Conservation (phyloP, 2,888 invertebrate genomes). For the Drosophila barbarae region DNA sequence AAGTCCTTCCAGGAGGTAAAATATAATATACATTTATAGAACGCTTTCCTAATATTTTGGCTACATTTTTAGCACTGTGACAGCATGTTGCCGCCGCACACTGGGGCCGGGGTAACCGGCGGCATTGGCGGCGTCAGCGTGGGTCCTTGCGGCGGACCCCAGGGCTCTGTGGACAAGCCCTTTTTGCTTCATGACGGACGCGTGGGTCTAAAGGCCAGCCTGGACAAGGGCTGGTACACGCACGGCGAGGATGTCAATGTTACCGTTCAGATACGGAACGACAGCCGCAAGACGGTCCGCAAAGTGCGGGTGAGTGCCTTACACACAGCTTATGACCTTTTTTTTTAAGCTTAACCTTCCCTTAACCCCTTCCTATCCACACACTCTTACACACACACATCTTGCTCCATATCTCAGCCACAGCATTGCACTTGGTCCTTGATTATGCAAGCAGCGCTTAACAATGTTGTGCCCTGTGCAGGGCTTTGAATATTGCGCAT, state of each 20-base stretch:
- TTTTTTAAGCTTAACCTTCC: too few relatives aligned
- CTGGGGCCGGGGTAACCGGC: constrained; percentile 55
- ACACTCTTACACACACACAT: too few relatives aligned
- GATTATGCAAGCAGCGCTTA: constrained; percentile 6
- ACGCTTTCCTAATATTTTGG: background rate
- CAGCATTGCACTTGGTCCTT: background rate
- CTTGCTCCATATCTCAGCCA: background rate
- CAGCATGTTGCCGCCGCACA: constrained; percentile 58
- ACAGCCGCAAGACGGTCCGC: constrained; percentile 90
- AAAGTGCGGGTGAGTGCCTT: constrained; percentile 86
- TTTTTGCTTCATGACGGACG: constrained; percentile 91
- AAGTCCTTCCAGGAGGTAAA: constrained; percentile 79
- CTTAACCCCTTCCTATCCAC: background rate
- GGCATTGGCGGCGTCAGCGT: constrained; percentile 67
- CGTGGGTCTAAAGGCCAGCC: constrained; percentile 87
- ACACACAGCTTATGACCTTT: background rate
- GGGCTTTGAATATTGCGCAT: constrained; percentile 17
- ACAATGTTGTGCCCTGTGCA: background rate
- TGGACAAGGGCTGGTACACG: constrained; percentile 90
- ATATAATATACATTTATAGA: background rate
- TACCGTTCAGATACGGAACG: constrained; percentile 87
- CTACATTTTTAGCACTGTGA: constrained; percentile 51
- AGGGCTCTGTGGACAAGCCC: constrained; percentile 88
- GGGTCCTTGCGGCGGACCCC: constrained; percentile 82
- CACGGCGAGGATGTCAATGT: constrained; percentile 91